Percentiles rank a stretch among this genome's conserved stretches.
phyloP scores from a whole-genome alignment of 1,140 invertebrate genomes.

The Pentalonia nigronervosa region DNA sequence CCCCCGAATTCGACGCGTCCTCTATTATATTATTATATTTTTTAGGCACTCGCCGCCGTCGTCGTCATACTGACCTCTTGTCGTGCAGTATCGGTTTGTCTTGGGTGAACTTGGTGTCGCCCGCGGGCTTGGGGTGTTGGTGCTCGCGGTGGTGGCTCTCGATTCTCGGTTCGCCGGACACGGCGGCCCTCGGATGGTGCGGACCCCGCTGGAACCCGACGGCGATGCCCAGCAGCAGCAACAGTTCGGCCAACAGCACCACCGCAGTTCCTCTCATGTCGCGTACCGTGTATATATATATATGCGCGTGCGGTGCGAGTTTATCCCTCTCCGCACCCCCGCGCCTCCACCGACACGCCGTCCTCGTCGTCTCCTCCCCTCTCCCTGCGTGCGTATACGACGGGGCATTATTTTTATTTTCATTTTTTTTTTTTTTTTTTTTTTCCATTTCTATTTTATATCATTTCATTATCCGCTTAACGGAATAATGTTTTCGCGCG shows the following conservation, averaged over 20 bases:
- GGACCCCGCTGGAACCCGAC: conserved; percentile 69
- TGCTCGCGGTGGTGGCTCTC: conserved; percentile 67
- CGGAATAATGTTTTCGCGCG: conserved; percentile 45
- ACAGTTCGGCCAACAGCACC: conserved; percentile 6
- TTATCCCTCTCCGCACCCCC: not conserved
- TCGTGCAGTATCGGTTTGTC: conserved; percentile 75
- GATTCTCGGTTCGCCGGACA: conserved; percentile 31
- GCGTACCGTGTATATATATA: not conserved
- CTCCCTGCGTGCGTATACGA: not conserved
- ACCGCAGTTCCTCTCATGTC: not conserved
- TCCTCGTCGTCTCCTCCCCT: not conserved
- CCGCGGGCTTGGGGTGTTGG: conserved; percentile 66
- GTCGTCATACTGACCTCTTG: conserved; percentile 66
- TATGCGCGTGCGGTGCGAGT: not conserved
- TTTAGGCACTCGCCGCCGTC: not conserved
- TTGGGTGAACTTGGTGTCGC: conserved; percentile 70
- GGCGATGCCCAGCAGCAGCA: conserved; percentile 38
- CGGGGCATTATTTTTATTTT: not conserved
- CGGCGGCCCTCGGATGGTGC: conserved; percentile 73
- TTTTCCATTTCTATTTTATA: not conserved
- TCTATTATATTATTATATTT: not conserved
- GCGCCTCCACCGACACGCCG: not conserved
- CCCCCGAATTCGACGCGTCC: no score
- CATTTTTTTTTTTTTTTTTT: no score
- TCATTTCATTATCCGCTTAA: conserved; percentile 49